Base-by-base conservation (phyloP, 2,797 vertebrate genomes). In the Coendou prehensilis region DNA sequence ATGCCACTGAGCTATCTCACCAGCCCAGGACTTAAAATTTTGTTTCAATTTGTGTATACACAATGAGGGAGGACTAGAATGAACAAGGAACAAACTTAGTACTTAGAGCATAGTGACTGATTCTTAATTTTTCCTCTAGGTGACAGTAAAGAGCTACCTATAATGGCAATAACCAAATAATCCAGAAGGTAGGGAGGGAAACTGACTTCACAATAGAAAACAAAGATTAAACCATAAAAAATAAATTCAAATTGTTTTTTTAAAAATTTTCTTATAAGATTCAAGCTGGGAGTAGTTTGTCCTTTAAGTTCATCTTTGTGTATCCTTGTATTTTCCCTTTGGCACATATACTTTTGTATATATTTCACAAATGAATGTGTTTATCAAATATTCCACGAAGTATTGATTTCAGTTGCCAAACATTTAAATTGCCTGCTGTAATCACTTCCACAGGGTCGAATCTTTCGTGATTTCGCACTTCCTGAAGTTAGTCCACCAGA, bases 401-500 rank as follows among this genome's bases (percentile, higher is more conserved):
- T 88, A 76, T 26, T 83, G 57, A 2, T 89, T 88, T 84, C 61
- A 56, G 20, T 78, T 90, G 50, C 28, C 95, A 79, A 75, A 54
- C 45, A 87, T 93, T 90, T 69, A 61, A 96, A 87, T 82, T n/a
- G 8, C 0, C 33, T 95, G 2, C 56, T 95, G 47, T 90, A 0
- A 93, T 69, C 13, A 0, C 83, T 4, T 97, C 85, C 91, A 45
- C 92, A 99, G 99, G 99, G 99, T 0, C 99, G 99, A 37, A 98
- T 99, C 97, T 99, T 99, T 96, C 98, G 98, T 96, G 99, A 99
- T 96, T n/a, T 98, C 11, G 98, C 98, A 0, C 96, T 99, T 63
- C 98, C 99, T 80, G 99, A 98, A 89, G 96, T 99, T 87, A 98
- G 98, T 91, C 98, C 98, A 63, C 98, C 99, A 22, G 99, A 99